Evolutionary conservation across 2,888 invertebrate species (phyloP).

Genomic region (Norana najaformis): DNA sequence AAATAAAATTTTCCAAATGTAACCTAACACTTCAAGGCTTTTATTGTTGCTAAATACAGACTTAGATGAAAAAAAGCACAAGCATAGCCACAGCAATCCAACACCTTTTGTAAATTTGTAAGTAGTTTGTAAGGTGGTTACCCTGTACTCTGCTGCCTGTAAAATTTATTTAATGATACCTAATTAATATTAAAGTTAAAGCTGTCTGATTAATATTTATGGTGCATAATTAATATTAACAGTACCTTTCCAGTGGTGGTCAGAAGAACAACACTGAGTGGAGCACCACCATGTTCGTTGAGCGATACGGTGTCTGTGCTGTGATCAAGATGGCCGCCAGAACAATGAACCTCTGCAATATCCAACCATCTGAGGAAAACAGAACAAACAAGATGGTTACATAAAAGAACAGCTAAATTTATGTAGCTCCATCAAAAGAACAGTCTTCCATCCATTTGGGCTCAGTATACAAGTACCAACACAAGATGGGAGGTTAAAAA

Average conservation of each 20-base stretch:
- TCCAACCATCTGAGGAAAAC: conserved; percentile 56
- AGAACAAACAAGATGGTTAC: background rate
- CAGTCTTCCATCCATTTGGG: background rate
- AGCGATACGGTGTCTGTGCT: conserved; percentile 61
- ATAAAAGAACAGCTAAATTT: background rate
- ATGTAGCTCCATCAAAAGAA: background rate
- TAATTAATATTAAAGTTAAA: background rate
- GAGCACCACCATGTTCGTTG: conserved; percentile 63
- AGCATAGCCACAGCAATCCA: too few relatives aligned
- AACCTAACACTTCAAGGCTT: background rate
- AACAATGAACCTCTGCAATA: conserved; percentile 63
- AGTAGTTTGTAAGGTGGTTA: too few relatives aligned
- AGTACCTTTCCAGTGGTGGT: conserved; percentile 69
- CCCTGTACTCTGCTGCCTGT: too few relatives aligned
- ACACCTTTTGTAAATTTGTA: too few relatives aligned
- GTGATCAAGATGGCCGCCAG: conserved; percentile 68
- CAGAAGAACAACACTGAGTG: conserved; percentile 70
- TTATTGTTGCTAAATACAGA: background rate
- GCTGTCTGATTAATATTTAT: background rate
- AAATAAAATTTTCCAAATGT: conserved; percentile 3
- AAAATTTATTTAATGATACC: too few relatives aligned
- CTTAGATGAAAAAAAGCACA: background rate
- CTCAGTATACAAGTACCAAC: background rate
- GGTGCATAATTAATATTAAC: conserved; percentile 14
- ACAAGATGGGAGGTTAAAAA: background rate